These are phyloP conservation scores for Eurystomus gularis DNA, from an alignment of 2,113 vertebrate species.

Conservation along the genomic window DNA sequence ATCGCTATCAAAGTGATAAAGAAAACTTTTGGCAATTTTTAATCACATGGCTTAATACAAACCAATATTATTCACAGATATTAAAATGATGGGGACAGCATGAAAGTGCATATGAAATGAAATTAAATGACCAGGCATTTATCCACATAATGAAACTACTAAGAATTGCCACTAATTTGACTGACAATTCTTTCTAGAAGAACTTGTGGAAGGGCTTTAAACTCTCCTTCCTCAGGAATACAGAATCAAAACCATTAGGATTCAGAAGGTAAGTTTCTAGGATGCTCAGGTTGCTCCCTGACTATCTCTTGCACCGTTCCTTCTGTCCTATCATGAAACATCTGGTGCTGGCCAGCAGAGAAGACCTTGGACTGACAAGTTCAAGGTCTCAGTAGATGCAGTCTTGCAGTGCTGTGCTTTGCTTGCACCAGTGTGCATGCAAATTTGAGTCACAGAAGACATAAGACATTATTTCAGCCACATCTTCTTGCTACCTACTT, in stretches of 20 bases:
- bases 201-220: not conserved
- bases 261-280: not conserved
- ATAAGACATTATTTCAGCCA: not conserved
- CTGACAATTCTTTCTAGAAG: not conserved
- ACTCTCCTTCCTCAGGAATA: not conserved
- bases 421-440: rapidly evolving
- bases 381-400: not conserved
- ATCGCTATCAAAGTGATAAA: not conserved
- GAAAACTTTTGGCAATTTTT: not conserved
- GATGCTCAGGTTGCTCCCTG: not conserved
- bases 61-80: not conserved
- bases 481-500: not conserved
- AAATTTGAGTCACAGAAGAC: not conserved
- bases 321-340: not conserved
- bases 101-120: not conserved
- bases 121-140: not conserved
- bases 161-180: not conserved
- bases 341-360: not conserved
- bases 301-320: not conserved
- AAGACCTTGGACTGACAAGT: not conserved
- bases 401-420: not conserved
- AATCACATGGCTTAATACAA: not conserved
- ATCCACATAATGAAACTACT: not conserved
- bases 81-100: not conserved
- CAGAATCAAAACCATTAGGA: not conserved